Base-by-base conservation (phyloP, 2,113 vertebrate genomes). In the Macquaria ambigua region DNA sequence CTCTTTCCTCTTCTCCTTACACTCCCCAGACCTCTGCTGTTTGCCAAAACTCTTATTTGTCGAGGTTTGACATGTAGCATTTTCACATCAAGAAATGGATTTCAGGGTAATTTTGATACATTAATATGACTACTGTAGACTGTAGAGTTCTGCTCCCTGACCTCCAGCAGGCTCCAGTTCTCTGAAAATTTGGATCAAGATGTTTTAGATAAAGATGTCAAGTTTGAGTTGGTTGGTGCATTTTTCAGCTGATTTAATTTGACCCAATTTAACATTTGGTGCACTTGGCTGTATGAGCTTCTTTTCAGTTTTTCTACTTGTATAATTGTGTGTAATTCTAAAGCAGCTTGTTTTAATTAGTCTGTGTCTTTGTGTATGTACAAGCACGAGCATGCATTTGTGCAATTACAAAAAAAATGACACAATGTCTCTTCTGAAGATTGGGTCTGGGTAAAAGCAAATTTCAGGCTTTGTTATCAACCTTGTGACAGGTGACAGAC, bases 1-100 rank as follows among this genome's bases (percentile, higher is more conserved):
- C 50, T 90, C 88, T 61, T 66, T 77, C 83, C 66, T 85, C 69
- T 31, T 74, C 76, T 58, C 43, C 76, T 56, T 16, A 55, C 41
- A 5, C 74, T 77, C 8, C 9, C 39, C 34, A 74, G 69, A 77
- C 28, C 58, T 52, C 74, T 46, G 55, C 64, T 76, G 71, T 62
- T 61, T 55, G 74, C 70, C 74, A 75, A 82, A 87, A 67, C n/a
- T 28, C 18, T 4, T 39, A 61, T 81, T 82, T 80, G 52, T 56
- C 39, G 12, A 50, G 62, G 14, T 77, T 53, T n/a, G 34, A 74
- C 37, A 37, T 56, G 72, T n/a, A 43, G 70, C 46, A 71, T 70
- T 83, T 79, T 7, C 76, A 77, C 61, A 79, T 77, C 3, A 55
- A 58, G 1, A n/a, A 12, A 70, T 58, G 21, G 8, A 59, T 56